Percentiles rank a stretch among this genome's conserved stretches.
Evolutionary conservation across 1,140 invertebrate genomes (phyloP).

Genomic region (Teleogryllus occipitalis): DNA sequence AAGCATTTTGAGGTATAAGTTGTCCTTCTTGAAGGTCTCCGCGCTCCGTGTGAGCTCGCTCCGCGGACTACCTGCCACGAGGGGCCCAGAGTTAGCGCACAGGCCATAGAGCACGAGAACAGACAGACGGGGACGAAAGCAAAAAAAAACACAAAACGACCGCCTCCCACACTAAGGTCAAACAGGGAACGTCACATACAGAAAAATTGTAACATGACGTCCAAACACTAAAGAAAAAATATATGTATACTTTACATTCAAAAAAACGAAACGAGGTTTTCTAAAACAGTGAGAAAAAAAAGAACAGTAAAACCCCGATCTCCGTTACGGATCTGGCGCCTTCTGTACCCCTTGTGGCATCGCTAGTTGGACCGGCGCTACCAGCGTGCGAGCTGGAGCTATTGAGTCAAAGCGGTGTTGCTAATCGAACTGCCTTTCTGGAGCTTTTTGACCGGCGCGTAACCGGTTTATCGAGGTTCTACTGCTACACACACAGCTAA

Average conservation of each 20-base stretch:
- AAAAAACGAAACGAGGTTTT: neutral
- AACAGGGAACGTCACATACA: too few species aligned
- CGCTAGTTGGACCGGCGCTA: neutral
- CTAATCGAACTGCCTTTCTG: neutral
- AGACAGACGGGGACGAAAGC: neutral
- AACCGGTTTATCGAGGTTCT: neutral
- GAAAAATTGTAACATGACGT: neutral
- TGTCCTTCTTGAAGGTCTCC: neutral
- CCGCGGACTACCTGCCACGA: neutral
- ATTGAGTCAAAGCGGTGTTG: too few species aligned
- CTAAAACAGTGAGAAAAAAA: neutral
- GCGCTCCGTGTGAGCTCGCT: neutral
- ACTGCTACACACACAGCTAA: neutral
- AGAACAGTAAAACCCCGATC: conserved; percentile 1
- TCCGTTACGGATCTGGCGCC: neutral
- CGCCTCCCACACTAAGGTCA: neutral
- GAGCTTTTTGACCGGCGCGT: neutral
- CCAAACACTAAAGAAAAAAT: neutral
- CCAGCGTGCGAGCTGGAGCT: neutral
- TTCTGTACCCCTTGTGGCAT: neutral
- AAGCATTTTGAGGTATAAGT: neutral
- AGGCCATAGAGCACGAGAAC: neutral
- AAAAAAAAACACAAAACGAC: neutral
- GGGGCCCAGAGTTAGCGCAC: neutral
- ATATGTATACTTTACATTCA: neutral